These are phyloP conservation scores for Bostrychus sinensis DNA, from an alignment of 2,113 vertebrate species.

Conservation along the genomic window DNA sequence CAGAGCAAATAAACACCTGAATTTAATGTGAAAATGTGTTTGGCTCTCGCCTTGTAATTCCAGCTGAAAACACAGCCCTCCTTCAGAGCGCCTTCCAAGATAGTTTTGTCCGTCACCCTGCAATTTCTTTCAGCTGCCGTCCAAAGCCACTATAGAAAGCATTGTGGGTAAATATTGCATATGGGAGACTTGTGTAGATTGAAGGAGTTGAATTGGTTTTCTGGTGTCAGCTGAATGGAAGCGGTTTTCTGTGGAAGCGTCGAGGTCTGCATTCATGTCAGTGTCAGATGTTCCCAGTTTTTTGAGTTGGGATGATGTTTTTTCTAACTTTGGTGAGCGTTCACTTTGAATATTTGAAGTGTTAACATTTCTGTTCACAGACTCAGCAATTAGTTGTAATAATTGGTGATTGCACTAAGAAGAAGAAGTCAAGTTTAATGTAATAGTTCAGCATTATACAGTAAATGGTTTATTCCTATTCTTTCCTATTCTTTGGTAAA, in stretches of 20 bases:
- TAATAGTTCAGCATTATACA: too few species aligned
- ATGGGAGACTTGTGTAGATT: slow-evolving; percentile 28
- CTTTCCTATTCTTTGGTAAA: too few species aligned
- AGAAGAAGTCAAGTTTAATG: too few species aligned
- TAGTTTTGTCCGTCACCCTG: slow-evolving; percentile 37
- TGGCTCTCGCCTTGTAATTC: slow-evolving; percentile 30
- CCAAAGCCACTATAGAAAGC: slow-evolving; percentile 27
- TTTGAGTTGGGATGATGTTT: background rate
- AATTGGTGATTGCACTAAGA: too few species aligned
- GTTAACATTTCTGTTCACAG: too few species aligned
- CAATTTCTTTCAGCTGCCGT: slow-evolving; percentile 33
- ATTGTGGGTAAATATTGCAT: slow-evolving; percentile 34
- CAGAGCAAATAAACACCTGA: slow-evolving; percentile 48
- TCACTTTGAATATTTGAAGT: too few species aligned
- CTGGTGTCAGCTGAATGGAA: slow-evolving; percentile 37
- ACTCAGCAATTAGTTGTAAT: too few species aligned
- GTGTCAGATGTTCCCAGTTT: slow-evolving; percentile 1
- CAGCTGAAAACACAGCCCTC: slow-evolving; percentile 34
- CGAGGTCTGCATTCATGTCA: slow-evolving; percentile 20
- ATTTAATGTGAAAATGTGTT: slow-evolving; percentile 47
- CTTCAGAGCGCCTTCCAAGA: slow-evolving; percentile 32
- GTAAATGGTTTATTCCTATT: too few species aligned
- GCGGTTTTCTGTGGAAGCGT: slow-evolving; percentile 21
- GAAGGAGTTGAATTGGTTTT: slow-evolving; percentile 29
- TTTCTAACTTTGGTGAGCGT: background rate